Evolutionary conservation across 1,140 invertebrate genomes (phyloP), one percentile per base, ranked within the genome.

Genomic region (Pseudomyrmex pallidus): DNA sequence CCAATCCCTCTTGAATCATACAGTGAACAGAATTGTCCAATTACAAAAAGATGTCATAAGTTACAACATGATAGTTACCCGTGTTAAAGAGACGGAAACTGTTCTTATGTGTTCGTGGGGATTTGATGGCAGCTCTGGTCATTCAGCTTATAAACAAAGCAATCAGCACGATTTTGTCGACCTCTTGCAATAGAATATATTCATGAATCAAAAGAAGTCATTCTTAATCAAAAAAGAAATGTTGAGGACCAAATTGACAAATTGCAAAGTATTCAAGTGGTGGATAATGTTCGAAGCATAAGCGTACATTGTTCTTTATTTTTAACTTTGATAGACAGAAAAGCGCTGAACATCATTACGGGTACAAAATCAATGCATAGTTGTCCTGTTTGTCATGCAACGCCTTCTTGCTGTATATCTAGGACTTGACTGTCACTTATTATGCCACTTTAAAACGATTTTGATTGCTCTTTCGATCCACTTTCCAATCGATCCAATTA

Each of bases 211-310:
- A 44, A 13, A 56, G 67, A 70, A 52, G 44, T 56, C 13, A 67
- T 83, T 20, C 9, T 74, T 4, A 25, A 8, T 5, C 48, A 83
- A 8, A 74, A 83, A 7, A n/a, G 64, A n/a, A 5, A 25, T 54
- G 67, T 73, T 17, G 66, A 72, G 9, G n/a, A 62, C 20, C 25
- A 82, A 35, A 73, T 82, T 35, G 7, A 72, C 10, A 63, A 82
- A 15, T 52, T 82, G 52, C 22, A 2, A 44, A 72, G 46, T 52
- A 25, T 25, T 0, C 13, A 46, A 52, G 12, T 25, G n/a, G 1
- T 50, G n/a, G 44, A 62, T 50, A 15, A 50, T 9, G 3, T 13
- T 15, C 7, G 62, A 48, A 12, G 12, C 4, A 54, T 74, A 2
- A 25, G 9, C 35, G 61, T 67, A 48, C 12, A 52, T 44, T 82